Evolutionary conservation across 2,113 vertebrate species (phyloP), one percentile per base, ranked within the genome.

Genomic region (Probosciger aterrimus): DNA sequence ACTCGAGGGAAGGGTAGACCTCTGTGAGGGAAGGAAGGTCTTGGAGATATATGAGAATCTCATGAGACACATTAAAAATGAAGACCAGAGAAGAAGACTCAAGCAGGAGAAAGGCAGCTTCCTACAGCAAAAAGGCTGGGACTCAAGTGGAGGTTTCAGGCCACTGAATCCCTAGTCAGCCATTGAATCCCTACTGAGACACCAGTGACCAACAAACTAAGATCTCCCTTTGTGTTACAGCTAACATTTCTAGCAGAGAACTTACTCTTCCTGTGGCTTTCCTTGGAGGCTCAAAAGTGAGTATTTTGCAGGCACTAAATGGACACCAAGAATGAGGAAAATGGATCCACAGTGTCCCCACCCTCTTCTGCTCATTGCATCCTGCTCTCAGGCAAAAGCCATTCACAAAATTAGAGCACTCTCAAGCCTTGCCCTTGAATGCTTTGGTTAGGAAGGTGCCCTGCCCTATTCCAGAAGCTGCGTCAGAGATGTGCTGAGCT

Each of bases 381-480:
- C 75, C 62, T 44, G n/a, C 63, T 73, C 55, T 68, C 52, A 35
- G 70, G 80, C 52, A 1, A 92, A 43, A 71, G 65, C 80, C 88
- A 91, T 92, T 92, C 2, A 52, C 71, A 90, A 88, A 85, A 83
- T 92, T 82, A 67, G 65, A 94, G 92, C 92, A 52, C 11, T 22
- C 69, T 96, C 69, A 85, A 96, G 96, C 97, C 88, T 96, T 97
- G 91, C 91, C 96, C 92, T 62, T 81, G 81, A 93, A 96, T 96
- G 85, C 83, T 95, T 97, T 0, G 0, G 83, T 95, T 96, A 95
- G 95, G 92, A 96, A 93, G 85, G 91, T 95, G 96, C 96, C 97
- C 95, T 94, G 85, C 97, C 97, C 97, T 93, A 7, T 53, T 92
- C 84, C 95, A 70, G 93, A 96, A 97, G 94, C 83, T 93, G 71